Percentiles rank a stretch among this genome's conserved stretches.
Conservation (phyloP, 2,888 invertebrate genomes). For the Euphydryas editha region DNA sequence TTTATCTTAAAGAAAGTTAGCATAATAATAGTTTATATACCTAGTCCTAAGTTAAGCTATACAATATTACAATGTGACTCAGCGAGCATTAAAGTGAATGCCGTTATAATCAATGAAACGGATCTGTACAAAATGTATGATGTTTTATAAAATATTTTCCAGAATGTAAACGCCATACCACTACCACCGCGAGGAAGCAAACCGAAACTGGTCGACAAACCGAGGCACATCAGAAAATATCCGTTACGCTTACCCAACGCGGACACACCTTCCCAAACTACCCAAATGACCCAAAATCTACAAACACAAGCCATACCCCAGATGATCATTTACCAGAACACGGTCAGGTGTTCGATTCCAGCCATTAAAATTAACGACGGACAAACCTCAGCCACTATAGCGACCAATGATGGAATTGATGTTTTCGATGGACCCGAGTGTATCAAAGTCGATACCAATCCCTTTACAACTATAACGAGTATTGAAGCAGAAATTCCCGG, state of each 20-base stretch:
- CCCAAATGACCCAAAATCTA: neutral
- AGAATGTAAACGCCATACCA: conserved; percentile 62
- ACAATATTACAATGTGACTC: no score
- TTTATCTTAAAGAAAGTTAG: no score
- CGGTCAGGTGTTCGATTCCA: conserved; percentile 45
- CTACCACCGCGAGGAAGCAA: conserved; percentile 68
- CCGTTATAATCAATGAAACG: neutral
- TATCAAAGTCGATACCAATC: conserved; percentile 56
- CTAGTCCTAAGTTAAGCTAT: neutral
- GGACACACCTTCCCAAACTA: neutral
- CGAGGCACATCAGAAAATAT: conserved; percentile 68
- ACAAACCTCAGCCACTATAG: neutral
- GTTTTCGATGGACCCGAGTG: conserved; percentile 55
- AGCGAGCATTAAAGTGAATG: no score
- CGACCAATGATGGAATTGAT: conserved; percentile 42
- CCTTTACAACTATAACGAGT: conserved; percentile 49
- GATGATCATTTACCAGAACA: conserved; percentile 67
- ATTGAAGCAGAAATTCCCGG: conserved; percentile 29
- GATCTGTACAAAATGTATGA: neutral
- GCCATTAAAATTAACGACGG: conserved; percentile 19
- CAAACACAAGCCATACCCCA: conserved; percentile 24
- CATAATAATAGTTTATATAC: no score
- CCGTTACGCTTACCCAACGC: conserved; percentile 57
- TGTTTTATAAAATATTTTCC: conserved; percentile 36
- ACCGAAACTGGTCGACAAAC: conserved; percentile 67